Base-by-base conservation (phyloP, 2,888 invertebrate genomes). In the Villa cingulata region DNA sequence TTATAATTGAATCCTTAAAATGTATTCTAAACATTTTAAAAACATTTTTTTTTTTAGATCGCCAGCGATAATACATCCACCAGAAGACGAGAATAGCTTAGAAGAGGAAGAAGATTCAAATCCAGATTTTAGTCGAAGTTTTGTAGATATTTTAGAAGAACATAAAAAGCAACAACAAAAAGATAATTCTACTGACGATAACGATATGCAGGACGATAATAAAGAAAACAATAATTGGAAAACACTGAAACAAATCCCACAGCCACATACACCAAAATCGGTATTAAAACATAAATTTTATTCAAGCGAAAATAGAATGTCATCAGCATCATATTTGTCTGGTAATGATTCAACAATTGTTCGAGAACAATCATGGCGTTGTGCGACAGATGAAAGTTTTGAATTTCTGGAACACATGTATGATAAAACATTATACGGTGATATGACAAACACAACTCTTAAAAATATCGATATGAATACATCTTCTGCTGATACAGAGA, bases 351-450 rank as follows among this genome's bases (percentile, higher is more conserved):
- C 52, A 1, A 41, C 52, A 14, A 34, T 50, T 32, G n/a, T 41
- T 6, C 46, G 48, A 12, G 50, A 49, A n/a, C 29, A 46, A 15
- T 46, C 48, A 7, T 50, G 48, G 53, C 51, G 23, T 10, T 44
- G 27, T 20, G 41, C 51, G 0, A 55, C 54, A 12, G 55, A 57
- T 37, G 53, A 52, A 3, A 67, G 65, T 36, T 68, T 68, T 34
- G 60, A 59, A 51, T 59, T 58, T 7, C 48, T 65, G 16, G 67
- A 68, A 43, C 59, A 57, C 17, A 66, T 67, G 62, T 68, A 67
- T 45, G 58, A 67, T 46, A 66, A 66, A 51, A 63, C 66, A 0
- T 61, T 54, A 0, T 66, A 65, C 1, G 67, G 66, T 58, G 36
- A 36, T 16, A 16, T 6, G 6, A 16, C n/a, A 16, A 36, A n/a